Base-by-base conservation (phyloP, 2,797 vertebrate genomes). In the Clarias platycephalus region DNA sequence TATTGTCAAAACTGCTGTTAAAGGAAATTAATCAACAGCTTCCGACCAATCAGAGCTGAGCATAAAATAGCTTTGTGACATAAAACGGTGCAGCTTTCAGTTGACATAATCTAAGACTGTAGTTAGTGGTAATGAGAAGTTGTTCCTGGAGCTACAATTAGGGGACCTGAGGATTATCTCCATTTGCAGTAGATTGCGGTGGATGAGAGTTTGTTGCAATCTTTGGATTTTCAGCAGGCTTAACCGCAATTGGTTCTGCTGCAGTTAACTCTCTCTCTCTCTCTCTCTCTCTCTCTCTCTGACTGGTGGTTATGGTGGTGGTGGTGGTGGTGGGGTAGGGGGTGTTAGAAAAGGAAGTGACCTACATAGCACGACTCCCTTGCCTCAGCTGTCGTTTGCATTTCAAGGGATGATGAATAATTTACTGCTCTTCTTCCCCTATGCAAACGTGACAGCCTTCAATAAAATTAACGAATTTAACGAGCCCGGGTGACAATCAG, bases 361-460 rank as follows among this genome's bases (percentile, higher is more conserved):
- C 93, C 92, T 93, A 93, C 91, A 92, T 93, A 94, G 88, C 87
- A 85, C 86, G 79, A 89, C 86, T 92, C 92, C 89, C 89, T 93
- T 86, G 90, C 90, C 91, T 91, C 90, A 82, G 89, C 93, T 93
- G 93, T 92, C 92, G 90, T 92, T 94, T 92, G 92, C 92, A 92
- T 94, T 94, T 94, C 92, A 93, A 93, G 92, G 89, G 90, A 88
- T 72, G 90, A 93, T 94, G 90, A 94, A 94, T 94, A 94, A 94
- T 95, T 95, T 92, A 94, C 83, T 82, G 83, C 71, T 90, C 85
- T 82, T 85, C 86, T 85, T 81, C 84, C 86, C 86, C 81, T 83
- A 83, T 90, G 85, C 85, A 89, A 90, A 89, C 90, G 91, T 90
- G 91, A 92, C 92, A 92, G 91, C 89, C 91, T 90, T 93, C 92